These are phyloP conservation scores for Cantharis lateralis DNA, from an alignment of 2,888 invertebrate genomes.

Conservation along the genomic window DNA sequence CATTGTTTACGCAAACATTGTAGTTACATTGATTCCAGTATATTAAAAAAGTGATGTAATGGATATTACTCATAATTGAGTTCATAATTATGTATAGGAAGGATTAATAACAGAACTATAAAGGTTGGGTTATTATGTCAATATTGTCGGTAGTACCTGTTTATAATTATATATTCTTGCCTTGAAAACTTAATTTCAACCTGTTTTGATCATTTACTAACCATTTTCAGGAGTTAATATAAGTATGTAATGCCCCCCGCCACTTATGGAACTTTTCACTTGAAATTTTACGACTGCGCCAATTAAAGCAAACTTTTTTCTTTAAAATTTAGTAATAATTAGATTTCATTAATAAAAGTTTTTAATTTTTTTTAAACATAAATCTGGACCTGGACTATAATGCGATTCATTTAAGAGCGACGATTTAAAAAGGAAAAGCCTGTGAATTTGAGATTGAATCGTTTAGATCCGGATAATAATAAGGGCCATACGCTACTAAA, in stretches of 20 bases:
- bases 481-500: constrained; percentile 26
- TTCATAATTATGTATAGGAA: too few relatives aligned
- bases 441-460: not conserved
- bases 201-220: too few relatives aligned
- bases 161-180: too few relatives aligned
- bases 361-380: not conserved
- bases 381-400: not conserved
- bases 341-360: not conserved
- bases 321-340: not conserved
- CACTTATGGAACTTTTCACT: too few relatives aligned
- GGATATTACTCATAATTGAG: not conserved
- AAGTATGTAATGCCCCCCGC: too few relatives aligned
- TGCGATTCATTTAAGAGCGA: not conserved
- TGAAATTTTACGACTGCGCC: too few relatives aligned
- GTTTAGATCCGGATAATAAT: not conserved
- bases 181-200: too few relatives aligned
- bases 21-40: constrained; percentile 16
- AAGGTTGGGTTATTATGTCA: too few relatives aligned
- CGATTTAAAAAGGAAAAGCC: not conserved
- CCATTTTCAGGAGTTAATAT: too few relatives aligned
- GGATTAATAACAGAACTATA: too few relatives aligned
- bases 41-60: not conserved
- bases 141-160: too few relatives aligned
- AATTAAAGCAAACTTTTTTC: too few relatives aligned
- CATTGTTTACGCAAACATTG: constrained; percentile 43